Evolutionary conservation across 2,888 invertebrate species (phyloP).

Genomic region (Pristionchus entomophagus): DNA sequence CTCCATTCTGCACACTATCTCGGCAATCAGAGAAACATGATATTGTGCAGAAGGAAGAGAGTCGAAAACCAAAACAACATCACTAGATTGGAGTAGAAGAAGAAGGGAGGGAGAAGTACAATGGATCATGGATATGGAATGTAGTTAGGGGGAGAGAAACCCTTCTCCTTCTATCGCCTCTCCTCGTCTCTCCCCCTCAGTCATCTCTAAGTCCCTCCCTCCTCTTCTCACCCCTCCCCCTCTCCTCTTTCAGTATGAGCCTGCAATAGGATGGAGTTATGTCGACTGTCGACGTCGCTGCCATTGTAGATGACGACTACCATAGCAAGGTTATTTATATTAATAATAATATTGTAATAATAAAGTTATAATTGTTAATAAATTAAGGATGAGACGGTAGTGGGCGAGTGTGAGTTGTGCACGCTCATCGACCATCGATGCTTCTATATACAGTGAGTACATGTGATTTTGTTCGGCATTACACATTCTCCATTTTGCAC

Average conservation of each 20-base stretch:
- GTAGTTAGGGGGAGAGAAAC: conserved; percentile 32
- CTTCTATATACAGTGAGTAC: conserved; percentile 71
- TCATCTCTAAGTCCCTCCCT: conserved; percentile 31
- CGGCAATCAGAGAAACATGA: too few species aligned
- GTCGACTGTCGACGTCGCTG: conserved; percentile 5
- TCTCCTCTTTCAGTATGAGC: background rate
- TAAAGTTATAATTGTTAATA: too few species aligned
- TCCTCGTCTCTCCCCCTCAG: background rate
- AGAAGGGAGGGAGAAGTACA: conserved; percentile 21
- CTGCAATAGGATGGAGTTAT: conserved; percentile 30
- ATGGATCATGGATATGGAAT: conserved; percentile 30
- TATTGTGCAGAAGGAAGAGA: too few species aligned
- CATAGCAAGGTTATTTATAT: too few species aligned
- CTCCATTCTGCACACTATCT: too few species aligned
- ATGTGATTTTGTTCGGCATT: too few species aligned
- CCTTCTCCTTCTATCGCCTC: background rate
- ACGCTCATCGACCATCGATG: conserved; percentile 68
- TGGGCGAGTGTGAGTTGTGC: conserved; percentile 65
- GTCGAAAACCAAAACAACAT: too few species aligned
- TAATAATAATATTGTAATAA: too few species aligned
- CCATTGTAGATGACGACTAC: conserved; percentile 35
- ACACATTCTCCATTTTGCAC: too few species aligned
- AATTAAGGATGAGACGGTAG: conserved; percentile 27
- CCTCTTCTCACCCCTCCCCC: conserved; percentile 24
- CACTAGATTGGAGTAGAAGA: conserved; percentile 45